phyloP scores from a whole-genome alignment of 37 sponge, comb jelly and placozoan genomes.

The Corticium candelabrum region DNA sequence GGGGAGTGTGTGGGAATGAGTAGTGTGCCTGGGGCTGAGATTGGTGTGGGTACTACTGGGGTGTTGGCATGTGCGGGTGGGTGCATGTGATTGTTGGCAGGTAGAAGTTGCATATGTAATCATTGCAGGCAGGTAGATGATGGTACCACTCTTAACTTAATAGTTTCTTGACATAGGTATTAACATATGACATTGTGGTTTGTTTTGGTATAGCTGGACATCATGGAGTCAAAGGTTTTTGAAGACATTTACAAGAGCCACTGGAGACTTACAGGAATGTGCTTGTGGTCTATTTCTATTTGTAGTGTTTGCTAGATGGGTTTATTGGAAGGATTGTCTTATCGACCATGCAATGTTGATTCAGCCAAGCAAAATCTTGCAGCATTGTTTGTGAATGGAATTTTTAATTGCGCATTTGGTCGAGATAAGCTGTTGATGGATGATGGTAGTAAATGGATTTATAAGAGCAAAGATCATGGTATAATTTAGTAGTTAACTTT shows the following conservation, averaged over 20 bases:
- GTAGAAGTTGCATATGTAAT: too few species aligned
- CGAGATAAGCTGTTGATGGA: slow-evolving; percentile 78
- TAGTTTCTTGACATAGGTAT: background rate
- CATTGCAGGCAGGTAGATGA: too few species aligned
- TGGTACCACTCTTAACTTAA: too few species aligned
- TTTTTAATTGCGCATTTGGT: slow-evolving; percentile 91
- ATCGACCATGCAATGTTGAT: slow-evolving; percentile 58
- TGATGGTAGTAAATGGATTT: slow-evolving; percentile 90
- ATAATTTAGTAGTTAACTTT: background rate
- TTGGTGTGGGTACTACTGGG: background rate
- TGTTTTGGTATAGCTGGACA: slow-evolving; percentile 64
- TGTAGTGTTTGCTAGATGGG: background rate
- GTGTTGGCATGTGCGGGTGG: too few species aligned
- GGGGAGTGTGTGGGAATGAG: too few species aligned
- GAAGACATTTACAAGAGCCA: slow-evolving; percentile 97
- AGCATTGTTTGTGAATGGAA: slow-evolving; percentile 93
- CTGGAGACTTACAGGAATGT: slow-evolving; percentile 74
- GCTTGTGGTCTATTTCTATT: too few species aligned
- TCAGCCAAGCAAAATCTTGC: slow-evolving; percentile 84
- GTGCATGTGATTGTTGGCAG: too few species aligned
- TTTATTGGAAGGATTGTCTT: slow-evolving; percentile 3
- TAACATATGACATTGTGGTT: background rate
- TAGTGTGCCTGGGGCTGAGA: too few species aligned
- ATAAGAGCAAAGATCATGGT: slow-evolving; percentile 78
- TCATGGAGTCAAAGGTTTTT: slow-evolving; percentile 96